Percentiles rank a stretch among this genome's conserved stretches.
phyloP scores from a whole-genome alignment of 2,797 vertebrate genomes.

The Tokudaia tokunoshimensis region DNA sequence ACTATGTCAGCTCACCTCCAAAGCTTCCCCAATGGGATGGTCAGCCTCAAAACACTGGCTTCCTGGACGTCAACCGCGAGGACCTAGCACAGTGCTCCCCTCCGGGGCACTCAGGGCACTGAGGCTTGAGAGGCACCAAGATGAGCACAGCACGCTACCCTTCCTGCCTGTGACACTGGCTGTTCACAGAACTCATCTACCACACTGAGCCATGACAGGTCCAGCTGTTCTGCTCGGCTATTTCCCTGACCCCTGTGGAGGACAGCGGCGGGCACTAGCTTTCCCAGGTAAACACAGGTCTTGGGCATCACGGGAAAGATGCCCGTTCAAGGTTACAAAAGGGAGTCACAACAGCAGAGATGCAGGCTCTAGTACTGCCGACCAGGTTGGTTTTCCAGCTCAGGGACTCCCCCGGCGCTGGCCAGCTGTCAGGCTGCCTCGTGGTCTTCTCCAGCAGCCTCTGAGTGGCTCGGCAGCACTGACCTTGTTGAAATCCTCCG shows the following conservation, averaged over 20 bases:
- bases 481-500: slow-evolving; percentile 99
- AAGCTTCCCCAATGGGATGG: neutral
- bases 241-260: neutral
- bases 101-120: neutral
- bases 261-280: neutral
- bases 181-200: neutral
- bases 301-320: neutral
- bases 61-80: neutral
- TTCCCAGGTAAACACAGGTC: neutral
- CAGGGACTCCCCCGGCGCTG: neutral
- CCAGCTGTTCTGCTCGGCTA: neutral
- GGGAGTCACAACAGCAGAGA: neutral
- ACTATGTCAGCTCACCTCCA: neutral
- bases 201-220: neutral
- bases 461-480: slow-evolving; percentile 20
- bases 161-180: too few relatives aligned
- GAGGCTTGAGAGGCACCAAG: accelerated
- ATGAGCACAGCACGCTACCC: accelerated
- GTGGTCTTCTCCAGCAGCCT: neutral
- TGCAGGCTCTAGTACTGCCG: neutral
- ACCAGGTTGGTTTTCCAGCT: neutral
- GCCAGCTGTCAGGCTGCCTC: neutral
- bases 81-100: neutral
- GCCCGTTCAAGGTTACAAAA: neutral
- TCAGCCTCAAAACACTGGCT: neutral